These are phyloP conservation scores for Drosophila pallidifrons DNA, from an alignment of 1,140 invertebrate genomes.

Conservation along the genomic window DNA sequence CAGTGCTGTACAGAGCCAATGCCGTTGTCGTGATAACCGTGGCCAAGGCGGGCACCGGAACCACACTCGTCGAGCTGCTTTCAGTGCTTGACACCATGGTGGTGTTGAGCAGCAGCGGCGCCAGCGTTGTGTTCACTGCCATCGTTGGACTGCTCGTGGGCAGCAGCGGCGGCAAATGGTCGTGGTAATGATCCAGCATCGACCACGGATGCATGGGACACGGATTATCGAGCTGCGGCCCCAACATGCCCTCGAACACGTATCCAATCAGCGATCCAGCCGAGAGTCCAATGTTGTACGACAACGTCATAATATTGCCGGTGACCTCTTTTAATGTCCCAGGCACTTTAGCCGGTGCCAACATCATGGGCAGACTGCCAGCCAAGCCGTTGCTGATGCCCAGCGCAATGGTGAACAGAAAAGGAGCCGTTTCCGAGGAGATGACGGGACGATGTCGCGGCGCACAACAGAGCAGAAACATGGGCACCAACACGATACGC, in stretches of 20 bases:
- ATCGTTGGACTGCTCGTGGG: conserved; percentile 57
- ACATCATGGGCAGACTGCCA: conserved; percentile 96
- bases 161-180: conserved; percentile 52
- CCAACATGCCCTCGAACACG: conserved; percentile 90
- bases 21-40: conserved; percentile 74
- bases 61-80: conserved; percentile 44
- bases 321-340: conserved; percentile 91
- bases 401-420: conserved; percentile 90
- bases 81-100: conserved; percentile 55
- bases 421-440: conserved; percentile 87
- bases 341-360: conserved; percentile 92
- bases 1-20: conserved; percentile 63
- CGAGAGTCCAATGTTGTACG: conserved; percentile 94
- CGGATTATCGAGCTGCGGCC: conserved; percentile 86
- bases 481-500: conserved; percentile 91
- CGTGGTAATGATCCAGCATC: conserved; percentile 58
- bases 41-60: conserved; percentile 58
- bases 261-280: conserved; percentile 93
- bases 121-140: conserved; percentile 47
- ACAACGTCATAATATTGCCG: conserved; percentile 97
- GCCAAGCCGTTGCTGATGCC: conserved; percentile 95
- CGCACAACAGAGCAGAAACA: conserved; percentile 92
- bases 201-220: conserved; percentile 81
- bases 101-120: conserved; percentile 67
- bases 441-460: conserved; percentile 90